Conservation (phyloP, 1,140 invertebrate genomes). For the Antheraea mylitta region DNA sequence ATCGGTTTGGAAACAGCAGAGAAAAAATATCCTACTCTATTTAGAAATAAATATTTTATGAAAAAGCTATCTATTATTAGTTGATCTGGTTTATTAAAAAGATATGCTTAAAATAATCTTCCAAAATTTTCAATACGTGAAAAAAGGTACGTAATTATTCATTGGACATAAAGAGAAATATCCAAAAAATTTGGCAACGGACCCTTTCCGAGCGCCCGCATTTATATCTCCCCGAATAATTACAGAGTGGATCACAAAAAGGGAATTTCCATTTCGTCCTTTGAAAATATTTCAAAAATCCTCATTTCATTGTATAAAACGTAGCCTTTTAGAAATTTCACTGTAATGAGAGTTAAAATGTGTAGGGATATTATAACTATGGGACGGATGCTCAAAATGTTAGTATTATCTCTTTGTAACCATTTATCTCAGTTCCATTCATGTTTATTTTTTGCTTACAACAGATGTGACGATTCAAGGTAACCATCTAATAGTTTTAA, state of each 20-base stretch:
- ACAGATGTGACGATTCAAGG: too few relatives aligned
- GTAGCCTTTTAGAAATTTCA: not conserved
- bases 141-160: not conserved
- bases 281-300: not conserved
- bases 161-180: not conserved
- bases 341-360: not conserved
- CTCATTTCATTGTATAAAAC: not conserved
- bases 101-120: too few relatives aligned
- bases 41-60: too few relatives aligned
- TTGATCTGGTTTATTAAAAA: too few relatives aligned
- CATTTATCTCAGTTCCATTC: too few relatives aligned
- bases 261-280: not conserved
- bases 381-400: not conserved
- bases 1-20: too few relatives aligned
- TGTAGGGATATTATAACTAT: not conserved
- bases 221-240: not conserved
- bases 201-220: not conserved
- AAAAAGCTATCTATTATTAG: too few relatives aligned
- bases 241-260: not conserved
- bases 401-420: not conserved
- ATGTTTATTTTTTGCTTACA: too few relatives aligned
- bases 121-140: not conserved
- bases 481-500: too few relatives aligned
- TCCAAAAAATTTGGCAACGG: not conserved
- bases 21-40: too few relatives aligned